A percentile compares a stretch with the other conserved stretches of the same genome.
These are phyloP conservation scores for Gonatopus flavifemur DNA, from an alignment of 1,140 invertebrate genomes.

Conservation along the genomic window DNA sequence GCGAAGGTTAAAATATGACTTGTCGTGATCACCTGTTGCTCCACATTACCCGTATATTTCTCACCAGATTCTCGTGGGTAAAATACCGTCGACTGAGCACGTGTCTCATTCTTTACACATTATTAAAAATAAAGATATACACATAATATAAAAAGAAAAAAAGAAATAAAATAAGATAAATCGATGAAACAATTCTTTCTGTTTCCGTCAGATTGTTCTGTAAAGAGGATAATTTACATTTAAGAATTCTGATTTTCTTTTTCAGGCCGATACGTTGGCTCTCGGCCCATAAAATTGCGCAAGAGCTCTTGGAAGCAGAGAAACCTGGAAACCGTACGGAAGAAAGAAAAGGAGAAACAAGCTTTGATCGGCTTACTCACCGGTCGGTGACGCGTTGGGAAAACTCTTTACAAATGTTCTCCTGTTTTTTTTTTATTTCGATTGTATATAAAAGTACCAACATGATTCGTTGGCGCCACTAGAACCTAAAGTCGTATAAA, in stretches of 20 bases:
- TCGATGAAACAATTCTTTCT: no score
- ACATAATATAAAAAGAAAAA: no score
- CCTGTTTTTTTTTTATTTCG: background rate
- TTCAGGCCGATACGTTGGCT: slow-evolving; percentile 92
- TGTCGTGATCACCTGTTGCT: slow-evolving; percentile 12
- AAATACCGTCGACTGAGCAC: no score
- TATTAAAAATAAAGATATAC: no score
- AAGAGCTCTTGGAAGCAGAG: slow-evolving; percentile 97
- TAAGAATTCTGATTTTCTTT: slow-evolving; percentile 41
- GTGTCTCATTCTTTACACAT: no score
- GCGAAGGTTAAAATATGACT: background rate
- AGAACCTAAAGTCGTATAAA: no score
- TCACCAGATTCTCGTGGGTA: background rate
- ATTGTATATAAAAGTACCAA: no score
- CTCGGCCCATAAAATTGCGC: slow-evolving; percentile 94
- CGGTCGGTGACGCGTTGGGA: slow-evolving; percentile 40
- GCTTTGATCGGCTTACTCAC: slow-evolving; percentile 74
- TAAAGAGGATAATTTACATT: slow-evolving; percentile 7
- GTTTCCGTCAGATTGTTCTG: slow-evolving; percentile 1
- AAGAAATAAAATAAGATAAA: no score
- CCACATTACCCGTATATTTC: background rate
- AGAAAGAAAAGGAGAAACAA: slow-evolving; percentile 92
- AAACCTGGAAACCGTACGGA: slow-evolving; percentile 89
- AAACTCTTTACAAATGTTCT: no score
- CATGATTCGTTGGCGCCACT: no score